phyloP scores from a whole-genome alignment of 2,888 invertebrate species.

The Lymantria dispar region DNA sequence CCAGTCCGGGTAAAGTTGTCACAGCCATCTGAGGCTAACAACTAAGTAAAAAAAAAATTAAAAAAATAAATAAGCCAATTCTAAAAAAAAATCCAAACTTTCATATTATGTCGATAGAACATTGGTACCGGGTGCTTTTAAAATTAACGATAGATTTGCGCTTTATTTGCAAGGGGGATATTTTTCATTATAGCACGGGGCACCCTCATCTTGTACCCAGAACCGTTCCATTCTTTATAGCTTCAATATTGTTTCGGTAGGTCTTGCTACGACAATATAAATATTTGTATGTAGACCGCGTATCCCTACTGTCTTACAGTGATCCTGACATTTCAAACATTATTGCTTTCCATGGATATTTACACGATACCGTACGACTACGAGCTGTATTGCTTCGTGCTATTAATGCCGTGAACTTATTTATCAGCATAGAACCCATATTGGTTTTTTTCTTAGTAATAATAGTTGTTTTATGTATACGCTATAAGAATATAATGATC shows the following conservation, averaged over 20 bases:
- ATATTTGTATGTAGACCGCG: conserved; percentile 58
- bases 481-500: too few species aligned
- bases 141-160: conserved; percentile 46
- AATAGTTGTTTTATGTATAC: neutral
- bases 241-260: conserved; percentile 65
- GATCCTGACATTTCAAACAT: conserved; percentile 48
- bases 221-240: conserved; percentile 57
- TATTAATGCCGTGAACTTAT: conserved; percentile 47
- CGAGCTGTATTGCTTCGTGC: conserved; percentile 45
- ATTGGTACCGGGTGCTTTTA: conserved; percentile 19
- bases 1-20: too few species aligned
- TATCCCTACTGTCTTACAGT: conserved; percentile 31
- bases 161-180: conserved; percentile 48
- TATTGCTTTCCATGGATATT: conserved; percentile 62
- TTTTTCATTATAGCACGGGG: conserved; percentile 59
- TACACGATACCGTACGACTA: conserved; percentile 37
- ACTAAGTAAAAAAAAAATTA: too few species aligned
- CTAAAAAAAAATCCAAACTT: neutral
- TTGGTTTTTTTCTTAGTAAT: conserved; percentile 1
- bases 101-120: neutral
- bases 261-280: conserved; percentile 57
- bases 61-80: neutral
- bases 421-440: conserved; percentile 11
- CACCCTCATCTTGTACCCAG: conserved; percentile 47
- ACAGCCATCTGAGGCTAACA: too few species aligned